phyloP scores from a whole-genome alignment of 2,888 invertebrate genomes.

The Parnassius glacialis region DNA sequence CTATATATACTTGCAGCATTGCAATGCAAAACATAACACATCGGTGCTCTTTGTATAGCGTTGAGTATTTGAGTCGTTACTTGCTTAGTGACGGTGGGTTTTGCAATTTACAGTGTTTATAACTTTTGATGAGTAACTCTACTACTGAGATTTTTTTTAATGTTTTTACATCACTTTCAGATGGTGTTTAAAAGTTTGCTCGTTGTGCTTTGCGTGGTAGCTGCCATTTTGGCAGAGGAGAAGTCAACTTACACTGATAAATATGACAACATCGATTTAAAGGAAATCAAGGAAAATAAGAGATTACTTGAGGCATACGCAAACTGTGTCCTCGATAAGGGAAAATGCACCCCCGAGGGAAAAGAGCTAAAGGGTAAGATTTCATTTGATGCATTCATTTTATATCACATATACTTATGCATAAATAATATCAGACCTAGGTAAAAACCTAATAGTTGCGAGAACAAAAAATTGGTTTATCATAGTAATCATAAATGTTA shows the following conservation, averaged over 20 bases:
- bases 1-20: slow-evolving; percentile 59
- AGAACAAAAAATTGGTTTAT: too few relatives aligned
- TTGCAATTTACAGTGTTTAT: not conserved
- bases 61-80: not conserved
- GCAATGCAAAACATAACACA: slow-evolving; percentile 54
- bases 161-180: slow-evolving; percentile 22
- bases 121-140: too few relatives aligned
- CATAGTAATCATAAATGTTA: not conserved
- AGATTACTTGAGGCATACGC: slow-evolving; percentile 84
- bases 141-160: too few relatives aligned
- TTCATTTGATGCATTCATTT: not conserved
- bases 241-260: slow-evolving; percentile 80
- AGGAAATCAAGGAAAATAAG: slow-evolving; percentile 84
- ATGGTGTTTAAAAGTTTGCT: slow-evolving; percentile 33
- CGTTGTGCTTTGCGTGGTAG: slow-evolving; percentile 31
- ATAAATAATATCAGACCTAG: not conserved
- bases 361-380: slow-evolving; percentile 85
- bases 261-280: slow-evolving; percentile 86
- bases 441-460: too few relatives aligned
- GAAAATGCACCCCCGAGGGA: slow-evolving; percentile 85
- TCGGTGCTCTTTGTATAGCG: slow-evolving; percentile 35
- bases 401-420: not conserved
- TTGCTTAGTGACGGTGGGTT: slow-evolving; percentile 1
- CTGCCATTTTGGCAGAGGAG: slow-evolving; percentile 25
- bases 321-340: slow-evolving; percentile 83